These are phyloP conservation scores for Caenorhabditis auriculariae DNA, from an alignment of 2,888 invertebrate genomes.

Conservation along the genomic window DNA sequence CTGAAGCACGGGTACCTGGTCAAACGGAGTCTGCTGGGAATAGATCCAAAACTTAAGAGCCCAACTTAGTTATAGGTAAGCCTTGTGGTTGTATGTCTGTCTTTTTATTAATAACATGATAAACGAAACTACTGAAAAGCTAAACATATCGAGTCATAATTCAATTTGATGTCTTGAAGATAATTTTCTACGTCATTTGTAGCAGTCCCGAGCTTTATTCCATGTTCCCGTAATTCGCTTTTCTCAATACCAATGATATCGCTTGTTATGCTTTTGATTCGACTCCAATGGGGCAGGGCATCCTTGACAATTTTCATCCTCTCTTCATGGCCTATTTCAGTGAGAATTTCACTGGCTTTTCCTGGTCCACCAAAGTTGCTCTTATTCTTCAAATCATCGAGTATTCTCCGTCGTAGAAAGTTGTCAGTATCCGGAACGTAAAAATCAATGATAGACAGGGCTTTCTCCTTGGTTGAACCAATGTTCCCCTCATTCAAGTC, in stretches of 20 bases:
- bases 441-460: conserved; percentile 32
- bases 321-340: conserved; percentile 19
- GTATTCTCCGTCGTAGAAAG: conserved; percentile 19
- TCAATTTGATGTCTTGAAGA: conserved; percentile 29
- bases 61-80: too few relatives aligned
- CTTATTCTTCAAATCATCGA: conserved; percentile 27
- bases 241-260: conserved; percentile 27
- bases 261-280: conserved; percentile 26
- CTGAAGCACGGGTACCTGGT: too few relatives aligned
- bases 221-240: conserved; percentile 22
- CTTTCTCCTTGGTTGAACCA: conserved; percentile 22
- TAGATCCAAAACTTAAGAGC: too few relatives aligned
- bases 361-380: conserved; percentile 20
- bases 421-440: conserved; percentile 25
- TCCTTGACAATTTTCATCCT: conserved; percentile 17
- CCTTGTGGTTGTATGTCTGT: too few relatives aligned
- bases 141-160: conserved; percentile 29
- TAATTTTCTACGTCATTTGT: conserved; percentile 24
- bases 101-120: too few relatives aligned
- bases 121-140: conserved; percentile 23
- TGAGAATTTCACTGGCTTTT: conserved; percentile 18
- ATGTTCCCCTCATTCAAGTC: conserved; percentile 30
- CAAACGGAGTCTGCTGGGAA: too few relatives aligned
- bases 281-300: conserved; percentile 21
- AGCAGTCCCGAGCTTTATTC: conserved; percentile 10